Base-by-base conservation (phyloP, 2,797 vertebrate species). In the Saxicola maurus region DNA sequence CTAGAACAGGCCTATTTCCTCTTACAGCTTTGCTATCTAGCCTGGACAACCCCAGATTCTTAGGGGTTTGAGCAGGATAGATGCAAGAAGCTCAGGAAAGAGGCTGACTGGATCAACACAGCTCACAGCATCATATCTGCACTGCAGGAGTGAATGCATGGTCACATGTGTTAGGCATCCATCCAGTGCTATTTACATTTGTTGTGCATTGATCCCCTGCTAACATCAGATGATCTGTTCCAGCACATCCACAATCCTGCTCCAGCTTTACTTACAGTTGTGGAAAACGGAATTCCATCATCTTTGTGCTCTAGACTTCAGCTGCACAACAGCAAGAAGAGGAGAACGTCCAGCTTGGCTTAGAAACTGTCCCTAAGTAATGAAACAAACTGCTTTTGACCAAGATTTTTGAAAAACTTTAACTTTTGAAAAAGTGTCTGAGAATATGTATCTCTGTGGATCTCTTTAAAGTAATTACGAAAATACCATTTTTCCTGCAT, bases 161-260 rank as follows among this genome's bases (percentile, higher is more conserved):
- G 15, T 27, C 72, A 33, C 46, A 2, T 0, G 11, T 11, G 25
- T 21, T 28, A 49, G 24, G 27, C 16, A 46, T 4, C 37, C 48
- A 27, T 17, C n/a, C 40, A 11, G 28, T 3, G 19, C 33, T 30
- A 51, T 59, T 75, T 25, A n/a, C 27, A 14, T 53, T 46, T 16
- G 33, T 4, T 35, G 37, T 9, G 30, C 33, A 17, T 14, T 72
- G 81, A 75, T 55, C 43, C 7, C 2, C 15, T 25, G 38, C 40
- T n/a, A 52, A 37, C 0, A 0, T 17, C 28, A 52, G 11, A 40
- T 0, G 0, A 25, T 3, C 68, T 43, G 31, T 30, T 74, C 19
- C 66, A 65, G 43, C 17, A 65, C 16, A 33, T 9, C 10, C 51
- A n/a, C 2, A 0, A 7, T 9, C 23, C 4, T 3, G 8, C 52